Conservation (phyloP, 2,888 invertebrate species). For the Dasypolia templi region DNA sequence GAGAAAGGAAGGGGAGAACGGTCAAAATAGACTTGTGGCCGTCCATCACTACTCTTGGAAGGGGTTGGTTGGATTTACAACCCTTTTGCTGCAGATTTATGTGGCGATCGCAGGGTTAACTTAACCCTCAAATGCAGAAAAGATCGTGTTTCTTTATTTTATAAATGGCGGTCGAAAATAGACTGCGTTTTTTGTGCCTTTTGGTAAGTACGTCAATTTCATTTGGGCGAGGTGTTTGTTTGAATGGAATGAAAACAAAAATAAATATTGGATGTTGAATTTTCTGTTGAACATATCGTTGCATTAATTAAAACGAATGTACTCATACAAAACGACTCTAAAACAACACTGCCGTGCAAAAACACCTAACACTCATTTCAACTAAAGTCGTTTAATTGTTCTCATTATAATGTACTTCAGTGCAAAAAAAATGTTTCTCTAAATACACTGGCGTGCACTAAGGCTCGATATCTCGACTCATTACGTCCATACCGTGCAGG, state of each 20-base stretch:
- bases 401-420: constrained; percentile 59
- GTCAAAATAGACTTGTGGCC: constrained; percentile 72
- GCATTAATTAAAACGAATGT: background rate
- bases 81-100: constrained; percentile 88
- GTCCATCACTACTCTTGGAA: constrained; percentile 81
- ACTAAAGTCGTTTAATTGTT: constrained; percentile 53
- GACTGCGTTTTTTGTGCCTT: constrained; percentile 69
- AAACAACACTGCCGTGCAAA: constrained; percentile 27
- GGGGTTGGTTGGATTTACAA: constrained; percentile 87
- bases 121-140: constrained; percentile 85
- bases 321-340: background rate
- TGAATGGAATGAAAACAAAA: background rate
- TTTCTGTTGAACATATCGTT: background rate
- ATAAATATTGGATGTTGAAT: background rate
- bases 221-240: constrained; percentile 18
- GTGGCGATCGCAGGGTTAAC: constrained; percentile 80
- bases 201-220: constrained; percentile 11
- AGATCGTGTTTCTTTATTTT: constrained; percentile 88
- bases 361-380: constrained; percentile 32
- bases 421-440: constrained; percentile 61
- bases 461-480: constrained; percentile 84
- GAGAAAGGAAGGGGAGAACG: constrained; percentile 50
- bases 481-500: constrained; percentile 81
- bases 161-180: constrained; percentile 85
- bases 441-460: constrained; percentile 80